A percentile compares a stretch with the other conserved stretches of the same genome.
These are phyloP conservation scores for Cosmia trapezina DNA, from an alignment of 2,888 invertebrate species.

Conservation along the genomic window DNA sequence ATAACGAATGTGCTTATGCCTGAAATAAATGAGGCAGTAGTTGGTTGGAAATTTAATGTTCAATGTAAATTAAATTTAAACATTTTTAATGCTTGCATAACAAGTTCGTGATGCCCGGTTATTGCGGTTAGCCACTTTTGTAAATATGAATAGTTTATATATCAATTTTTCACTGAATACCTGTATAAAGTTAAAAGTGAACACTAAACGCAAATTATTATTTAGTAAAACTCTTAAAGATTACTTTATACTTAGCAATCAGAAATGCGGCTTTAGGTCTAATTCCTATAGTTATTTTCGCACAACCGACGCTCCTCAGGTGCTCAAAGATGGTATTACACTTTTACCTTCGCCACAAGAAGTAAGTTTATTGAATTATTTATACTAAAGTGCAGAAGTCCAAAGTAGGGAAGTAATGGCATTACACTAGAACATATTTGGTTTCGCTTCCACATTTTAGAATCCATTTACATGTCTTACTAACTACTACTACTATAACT, in stretches of 20 bases:
- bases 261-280: conserved; percentile 63
- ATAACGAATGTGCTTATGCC: neutral
- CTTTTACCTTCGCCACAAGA: conserved; percentile 84
- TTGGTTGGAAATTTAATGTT: conserved; percentile 13
- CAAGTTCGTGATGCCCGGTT: conserved; percentile 71
- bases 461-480: neutral
- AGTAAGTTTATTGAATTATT: conserved; percentile 72
- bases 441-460: neutral
- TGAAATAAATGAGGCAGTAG: conserved; percentile 9
- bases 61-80: conserved; percentile 20
- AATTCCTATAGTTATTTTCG: conserved; percentile 69
- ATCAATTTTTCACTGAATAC: conserved; percentile 74
- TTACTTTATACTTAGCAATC: conserved; percentile 60
- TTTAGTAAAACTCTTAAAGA: conserved; percentile 70
- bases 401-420: neutral
- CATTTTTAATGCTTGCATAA: conserved; percentile 78
- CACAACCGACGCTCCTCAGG: conserved; percentile 66
- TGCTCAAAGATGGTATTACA: conserved; percentile 78
- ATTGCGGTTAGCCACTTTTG: conserved; percentile 43
- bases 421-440: neutral
- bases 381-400: neutral
- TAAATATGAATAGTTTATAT: conserved; percentile 84
- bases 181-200: conserved; percentile 77
- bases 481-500: no score
- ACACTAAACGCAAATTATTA: conserved; percentile 72